Percentiles rank a stretch among this genome's conserved stretches.
Conservation (phyloP, 1,140 invertebrate species). For the Parapsyche elsis region DNA sequence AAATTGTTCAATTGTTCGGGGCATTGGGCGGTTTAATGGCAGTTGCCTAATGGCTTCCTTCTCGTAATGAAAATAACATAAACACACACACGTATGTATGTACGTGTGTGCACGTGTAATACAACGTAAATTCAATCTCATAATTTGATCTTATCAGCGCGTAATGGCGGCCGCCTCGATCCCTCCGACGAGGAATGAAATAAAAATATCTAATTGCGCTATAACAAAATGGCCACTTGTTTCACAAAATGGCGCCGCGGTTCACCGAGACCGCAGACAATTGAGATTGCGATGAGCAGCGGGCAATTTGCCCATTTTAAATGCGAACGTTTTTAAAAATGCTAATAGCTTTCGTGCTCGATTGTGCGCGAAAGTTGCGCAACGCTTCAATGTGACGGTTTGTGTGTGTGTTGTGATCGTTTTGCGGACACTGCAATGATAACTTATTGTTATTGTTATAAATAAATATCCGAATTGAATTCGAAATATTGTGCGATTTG, state of each 20-base stretch:
- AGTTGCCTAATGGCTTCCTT: slow-evolving; percentile 38
- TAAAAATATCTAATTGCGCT: not conserved
- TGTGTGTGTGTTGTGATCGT: not conserved
- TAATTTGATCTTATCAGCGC: slow-evolving; percentile 58
- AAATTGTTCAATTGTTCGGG: slow-evolving; percentile 42
- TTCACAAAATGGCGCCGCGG: slow-evolving; percentile 5
- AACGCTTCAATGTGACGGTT: not conserved
- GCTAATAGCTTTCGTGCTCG: not conserved
- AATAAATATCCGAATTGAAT: not conserved
- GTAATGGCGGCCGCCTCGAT: not conserved
- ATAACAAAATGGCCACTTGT: slow-evolving; percentile 28
- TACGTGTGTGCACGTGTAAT: slow-evolving; percentile 47
- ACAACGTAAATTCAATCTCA: slow-evolving; percentile 58
- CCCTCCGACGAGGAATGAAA: not conserved
- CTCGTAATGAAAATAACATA: slow-evolving; percentile 40
- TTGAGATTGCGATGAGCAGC: slow-evolving; percentile 1
- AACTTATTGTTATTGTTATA: too few species aligned
- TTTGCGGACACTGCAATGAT: not conserved
- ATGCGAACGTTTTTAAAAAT: not conserved
- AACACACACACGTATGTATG: not conserved
- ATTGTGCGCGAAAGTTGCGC: not conserved
- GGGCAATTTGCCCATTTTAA: too few species aligned
- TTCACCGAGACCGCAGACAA: not conserved
- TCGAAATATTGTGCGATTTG: not conserved
- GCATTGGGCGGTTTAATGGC: slow-evolving; percentile 38